Conservation (phyloP, 2,113 vertebrate species). For the Hemiscyllium ocellatum region DNA sequence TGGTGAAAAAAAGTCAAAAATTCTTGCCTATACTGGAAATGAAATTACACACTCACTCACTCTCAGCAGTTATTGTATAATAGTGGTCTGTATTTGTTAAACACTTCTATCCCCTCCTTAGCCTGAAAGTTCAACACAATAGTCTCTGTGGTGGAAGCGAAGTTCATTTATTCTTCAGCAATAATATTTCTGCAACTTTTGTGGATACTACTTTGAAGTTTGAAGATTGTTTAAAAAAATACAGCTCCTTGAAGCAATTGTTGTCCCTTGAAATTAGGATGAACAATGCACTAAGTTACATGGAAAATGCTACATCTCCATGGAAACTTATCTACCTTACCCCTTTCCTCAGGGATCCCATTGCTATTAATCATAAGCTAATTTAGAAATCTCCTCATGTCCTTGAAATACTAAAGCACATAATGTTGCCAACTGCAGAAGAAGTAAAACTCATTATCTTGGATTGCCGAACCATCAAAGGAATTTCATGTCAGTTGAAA, state of each 20-base stretch:
- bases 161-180: not conserved
- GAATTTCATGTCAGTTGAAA: constrained; percentile 21
- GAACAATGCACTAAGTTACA: not conserved
- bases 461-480: constrained; percentile 19
- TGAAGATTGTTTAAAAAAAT: not conserved
- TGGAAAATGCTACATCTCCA: not conserved
- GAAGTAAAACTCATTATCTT: constrained; percentile 7
- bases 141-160: not conserved
- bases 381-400: constrained; percentile 4
- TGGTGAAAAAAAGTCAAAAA: not conserved
- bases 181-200: not conserved
- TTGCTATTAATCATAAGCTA: constrained; percentile 15
- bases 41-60: not conserved
- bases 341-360: not conserved
- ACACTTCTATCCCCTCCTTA: not conserved
- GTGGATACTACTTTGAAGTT: not conserved
- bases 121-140: not conserved
- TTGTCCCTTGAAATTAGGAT: not conserved
- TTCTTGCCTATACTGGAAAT: not conserved
- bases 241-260: not conserved
- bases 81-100: not conserved
- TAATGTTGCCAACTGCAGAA: constrained; percentile 7
- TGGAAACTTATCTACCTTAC: not conserved
- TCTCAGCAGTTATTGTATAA: not conserved
- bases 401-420: constrained; percentile 19